A percentile compares a stretch with the other conserved stretches of the same genome.
Evolutionary conservation across 2,113 vertebrate genomes (phyloP).

Genomic region (Sakesphorus luctuosus): DNA sequence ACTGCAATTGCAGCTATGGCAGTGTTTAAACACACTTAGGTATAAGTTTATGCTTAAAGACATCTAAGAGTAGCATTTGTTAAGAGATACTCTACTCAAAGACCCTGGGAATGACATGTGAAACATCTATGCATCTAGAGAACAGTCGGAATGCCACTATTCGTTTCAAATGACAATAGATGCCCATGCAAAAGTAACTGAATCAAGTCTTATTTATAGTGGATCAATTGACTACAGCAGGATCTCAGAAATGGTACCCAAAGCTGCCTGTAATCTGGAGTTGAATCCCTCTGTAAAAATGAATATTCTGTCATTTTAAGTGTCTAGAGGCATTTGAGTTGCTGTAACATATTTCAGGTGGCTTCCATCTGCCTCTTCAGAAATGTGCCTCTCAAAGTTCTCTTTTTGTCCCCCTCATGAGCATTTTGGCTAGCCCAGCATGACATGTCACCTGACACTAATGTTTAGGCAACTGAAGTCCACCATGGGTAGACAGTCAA

Average conservation of each 20-base stretch:
- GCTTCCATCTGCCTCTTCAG: not conserved
- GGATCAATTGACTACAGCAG: not conserved
- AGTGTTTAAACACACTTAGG: not conserved
- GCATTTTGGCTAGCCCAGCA: not conserved
- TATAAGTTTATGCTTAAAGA: not conserved
- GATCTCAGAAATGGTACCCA: not conserved
- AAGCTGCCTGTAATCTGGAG: not conserved
- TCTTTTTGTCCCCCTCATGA: not conserved
- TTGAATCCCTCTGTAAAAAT: not conserved
- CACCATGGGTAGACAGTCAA: not conserved
- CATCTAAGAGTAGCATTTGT: not conserved
- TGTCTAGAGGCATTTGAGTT: not conserved
- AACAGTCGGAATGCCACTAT: too few relatives aligned
- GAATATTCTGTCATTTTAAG: not conserved
- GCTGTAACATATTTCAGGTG: not conserved
- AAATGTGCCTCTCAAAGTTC: not conserved
- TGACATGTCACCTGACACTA: not conserved
- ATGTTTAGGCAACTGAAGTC: not conserved
- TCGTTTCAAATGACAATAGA: not conserved
- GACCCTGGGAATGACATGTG: not conserved
- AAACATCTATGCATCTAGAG: not conserved
- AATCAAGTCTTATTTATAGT: not conserved
- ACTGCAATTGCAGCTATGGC: not conserved
- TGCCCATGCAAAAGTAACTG: not conserved
- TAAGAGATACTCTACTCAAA: not conserved